Evolutionary conservation across 2,888 invertebrate species (phyloP).

Genomic region (Parnassius orleans): DNA sequence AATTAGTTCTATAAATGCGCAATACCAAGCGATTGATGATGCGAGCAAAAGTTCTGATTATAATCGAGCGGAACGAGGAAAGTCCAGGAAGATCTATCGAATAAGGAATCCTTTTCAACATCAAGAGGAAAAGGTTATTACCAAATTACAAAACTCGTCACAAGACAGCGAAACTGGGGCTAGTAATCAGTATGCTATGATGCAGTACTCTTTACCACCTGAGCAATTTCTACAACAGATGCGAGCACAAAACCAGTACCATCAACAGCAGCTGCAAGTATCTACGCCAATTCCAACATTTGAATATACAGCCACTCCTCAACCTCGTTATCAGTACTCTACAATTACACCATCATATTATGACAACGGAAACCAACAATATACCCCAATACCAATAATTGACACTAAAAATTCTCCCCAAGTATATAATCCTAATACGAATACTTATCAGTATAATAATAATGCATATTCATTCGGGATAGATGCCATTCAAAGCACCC

Average conservation of each 20-base stretch:
- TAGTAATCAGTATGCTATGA: constrained; percentile 74
- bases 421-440: constrained; percentile 51
- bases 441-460: constrained; percentile 55
- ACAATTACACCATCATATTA: constrained; percentile 54
- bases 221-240: constrained; percentile 73
- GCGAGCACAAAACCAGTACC: constrained; percentile 65
- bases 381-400: constrained; percentile 50
- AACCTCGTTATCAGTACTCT: constrained; percentile 67
- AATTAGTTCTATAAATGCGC: constrained; percentile 54
- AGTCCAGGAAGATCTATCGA: constrained; percentile 63
- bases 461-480: constrained; percentile 51
- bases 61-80: constrained; percentile 50
- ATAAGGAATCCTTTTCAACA: constrained; percentile 73
- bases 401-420: constrained; percentile 58
- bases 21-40: constrained; percentile 59
- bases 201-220: constrained; percentile 75
- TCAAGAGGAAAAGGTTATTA: constrained; percentile 49
- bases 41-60: constrained; percentile 55
- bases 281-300: constrained; percentile 61
- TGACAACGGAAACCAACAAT: constrained; percentile 51
- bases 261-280: constrained; percentile 49
- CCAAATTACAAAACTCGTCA: constrained; percentile 46
- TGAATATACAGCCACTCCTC: constrained; percentile 68
- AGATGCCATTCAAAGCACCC: constrained; percentile 59
- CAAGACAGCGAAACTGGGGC: constrained; percentile 67